These are phyloP conservation scores for Mechanitis mazaeus DNA, from an alignment of 2,888 invertebrate species.

Conservation along the genomic window DNA sequence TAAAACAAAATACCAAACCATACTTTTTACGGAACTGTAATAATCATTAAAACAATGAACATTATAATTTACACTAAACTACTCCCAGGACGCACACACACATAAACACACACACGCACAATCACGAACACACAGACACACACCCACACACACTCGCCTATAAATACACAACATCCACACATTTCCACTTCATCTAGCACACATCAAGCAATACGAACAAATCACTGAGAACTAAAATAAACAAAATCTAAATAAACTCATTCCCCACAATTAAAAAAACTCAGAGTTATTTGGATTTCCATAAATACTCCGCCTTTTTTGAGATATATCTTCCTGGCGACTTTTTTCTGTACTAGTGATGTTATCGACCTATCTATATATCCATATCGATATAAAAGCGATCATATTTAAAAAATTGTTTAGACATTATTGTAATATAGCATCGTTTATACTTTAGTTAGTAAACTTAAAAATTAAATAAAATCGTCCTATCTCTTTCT, in stretches of 20 bases:
- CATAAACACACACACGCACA: constrained; percentile 19
- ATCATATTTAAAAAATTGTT: too few relatives aligned
- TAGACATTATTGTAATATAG: too few relatives aligned
- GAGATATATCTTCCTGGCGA: constrained; percentile 70
- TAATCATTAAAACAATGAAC: constrained; percentile 14
- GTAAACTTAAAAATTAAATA: too few relatives aligned
- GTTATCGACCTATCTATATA: constrained; percentile 19
- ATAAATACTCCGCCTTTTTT: constrained; percentile 69
- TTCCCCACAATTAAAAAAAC: constrained; percentile 69
- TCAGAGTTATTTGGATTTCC: constrained; percentile 71
- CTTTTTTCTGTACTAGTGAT: constrained; percentile 44
- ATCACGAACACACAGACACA: constrained; percentile 18
- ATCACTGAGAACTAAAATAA: constrained; percentile 70
- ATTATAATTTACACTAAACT: constrained; percentile 29
- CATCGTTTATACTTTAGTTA: too few relatives aligned
- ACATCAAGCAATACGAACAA: constrained; percentile 54
- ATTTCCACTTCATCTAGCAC: constrained; percentile 49
- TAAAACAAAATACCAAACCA: neutral
- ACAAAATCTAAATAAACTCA: constrained; percentile 60
- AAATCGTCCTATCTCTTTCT: too few relatives aligned
- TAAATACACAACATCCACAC: neutral
- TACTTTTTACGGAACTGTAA: constrained; percentile 11
- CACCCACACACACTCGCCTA: constrained; percentile 27
- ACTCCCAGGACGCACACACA: constrained; percentile 40
- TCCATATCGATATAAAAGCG: too few relatives aligned